A percentile compares a stretch with the other conserved stretches of the same genome.
These are phyloP conservation scores for Echinarachnius parma DNA, from an alignment of 53 echinoderm and acorn worm genomes.

Conservation along the genomic window DNA sequence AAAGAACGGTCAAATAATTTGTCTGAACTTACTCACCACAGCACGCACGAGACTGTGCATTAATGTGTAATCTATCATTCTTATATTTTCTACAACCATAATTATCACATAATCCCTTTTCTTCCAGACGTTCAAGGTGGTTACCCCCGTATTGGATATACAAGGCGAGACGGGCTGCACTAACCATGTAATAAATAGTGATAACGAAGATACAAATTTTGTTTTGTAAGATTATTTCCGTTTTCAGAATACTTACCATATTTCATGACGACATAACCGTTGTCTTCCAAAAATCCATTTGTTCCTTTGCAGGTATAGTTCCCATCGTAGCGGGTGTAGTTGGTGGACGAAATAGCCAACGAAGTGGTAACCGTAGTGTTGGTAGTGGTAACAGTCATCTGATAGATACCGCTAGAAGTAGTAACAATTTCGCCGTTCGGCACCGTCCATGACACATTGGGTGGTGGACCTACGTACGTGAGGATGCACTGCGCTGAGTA, in stretches of 20 bases:
- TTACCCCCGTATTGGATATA: too few relatives aligned
- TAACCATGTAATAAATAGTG: too few relatives aligned
- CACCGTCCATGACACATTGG: constrained; percentile 1
- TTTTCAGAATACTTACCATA: constrained; percentile 1
- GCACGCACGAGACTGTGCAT: too few relatives aligned
- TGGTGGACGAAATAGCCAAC: constrained; percentile 1
- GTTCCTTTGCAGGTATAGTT: constrained; percentile 12
- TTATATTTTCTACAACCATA: too few relatives aligned
- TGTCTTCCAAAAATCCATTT: not conserved
- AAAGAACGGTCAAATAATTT: too few relatives aligned
- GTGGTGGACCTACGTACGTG: constrained; percentile 9
- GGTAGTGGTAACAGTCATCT: not conserved
- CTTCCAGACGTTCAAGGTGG: too few relatives aligned
- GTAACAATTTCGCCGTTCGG: not conserved
- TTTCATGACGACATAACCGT: not conserved
- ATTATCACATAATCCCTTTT: too few relatives aligned
- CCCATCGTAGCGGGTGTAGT: constrained; percentile 17
- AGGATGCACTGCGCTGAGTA: constrained; percentile 1
- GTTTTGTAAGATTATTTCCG: too few relatives aligned
- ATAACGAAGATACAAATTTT: too few relatives aligned
- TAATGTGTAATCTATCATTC: too few relatives aligned
- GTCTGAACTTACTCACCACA: too few relatives aligned
- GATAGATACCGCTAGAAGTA: not conserved
- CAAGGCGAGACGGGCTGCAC: too few relatives aligned
- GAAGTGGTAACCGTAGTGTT: not conserved